Evolutionary conservation across 2,113 vertebrate genomes (phyloP), one percentile per base, ranked within the genome.

Genomic region (Dermatemys mawii): DNA sequence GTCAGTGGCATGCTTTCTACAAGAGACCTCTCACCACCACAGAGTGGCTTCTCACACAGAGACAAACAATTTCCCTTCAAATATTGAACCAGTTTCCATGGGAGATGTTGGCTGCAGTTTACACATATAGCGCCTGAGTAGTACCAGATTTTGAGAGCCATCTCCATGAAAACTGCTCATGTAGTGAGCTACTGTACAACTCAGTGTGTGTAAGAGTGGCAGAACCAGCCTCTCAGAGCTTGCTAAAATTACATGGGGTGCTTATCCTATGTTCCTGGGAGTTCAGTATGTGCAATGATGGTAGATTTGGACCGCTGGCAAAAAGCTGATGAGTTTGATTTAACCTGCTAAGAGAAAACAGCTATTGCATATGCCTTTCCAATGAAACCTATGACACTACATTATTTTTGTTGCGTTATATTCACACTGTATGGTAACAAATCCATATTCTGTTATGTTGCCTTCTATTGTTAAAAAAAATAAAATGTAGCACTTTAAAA

Each of bases 171-270:
- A 60, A 48, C 16, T 16, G 7, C 67, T n/a, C 4, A 5, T 24
- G 14, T 10, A 27, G 11, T 4, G 0, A 26, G 29, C 38, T 6
- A 19, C 44, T 24, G 8, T 0, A 0, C 53, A 54, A 19, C 21
- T 44, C 13, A 0, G 1, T 0, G 11, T 1, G 21, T 10, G 2
- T 54, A 81, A 41, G 27, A 24, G 0, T 0, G 1, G 29, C 4
- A 17, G 53, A 22, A 76, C 14, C 12, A 4, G 6, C 21, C 44
- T n/a, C 11, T 0, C 0, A 22, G 50, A 60, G 55, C 17, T 11
- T 53, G n/a, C n/a, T 79, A 48, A 5, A 50, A 29, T n/a, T 29
- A 46, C 46, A 44, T 2, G 12, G 76, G 41, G 44, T 11, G 16
- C 26, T 76, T 13, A 29, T 76, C 11, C 12, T 8, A 22, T 76